These are phyloP conservation scores for Lepidonotus clava DNA, from an alignment of 2,888 invertebrate species.

Conservation along the genomic window DNA sequence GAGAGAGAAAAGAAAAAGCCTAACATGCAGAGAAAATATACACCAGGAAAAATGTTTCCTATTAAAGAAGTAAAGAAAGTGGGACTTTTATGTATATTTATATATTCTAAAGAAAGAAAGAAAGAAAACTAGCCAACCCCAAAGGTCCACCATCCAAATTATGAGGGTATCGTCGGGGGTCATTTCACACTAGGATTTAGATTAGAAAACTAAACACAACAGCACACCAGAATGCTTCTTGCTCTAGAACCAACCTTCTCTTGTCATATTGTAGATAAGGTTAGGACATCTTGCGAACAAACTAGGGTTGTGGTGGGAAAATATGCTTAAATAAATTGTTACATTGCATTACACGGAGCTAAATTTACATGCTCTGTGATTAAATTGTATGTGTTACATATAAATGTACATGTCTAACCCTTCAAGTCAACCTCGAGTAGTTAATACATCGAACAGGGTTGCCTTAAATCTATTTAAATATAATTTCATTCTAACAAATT, in stretches of 20 bases:
- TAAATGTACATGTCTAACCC: constrained; percentile 47
- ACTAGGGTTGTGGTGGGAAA: constrained; percentile 17
- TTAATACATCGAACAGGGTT: constrained; percentile 41
- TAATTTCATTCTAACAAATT: not conserved
- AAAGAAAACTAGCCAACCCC: not conserved
- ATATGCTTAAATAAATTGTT: constrained; percentile 27
- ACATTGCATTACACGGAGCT: constrained; percentile 41
- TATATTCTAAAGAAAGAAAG: not conserved
- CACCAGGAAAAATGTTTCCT: constrained; percentile 4
- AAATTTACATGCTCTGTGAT: constrained; percentile 33
- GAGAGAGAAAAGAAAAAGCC: not conserved
- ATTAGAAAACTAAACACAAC: constrained; percentile 37
- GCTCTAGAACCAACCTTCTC: constrained; percentile 52
- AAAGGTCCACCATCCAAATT: constrained; percentile 28
- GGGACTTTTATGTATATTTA: constrained; percentile 29
- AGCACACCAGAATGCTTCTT: constrained; percentile 51
- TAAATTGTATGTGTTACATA: constrained; percentile 50
- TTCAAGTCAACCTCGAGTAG: not conserved
- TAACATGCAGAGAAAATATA: constrained; percentile 26
- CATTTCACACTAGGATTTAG: constrained; percentile 43
- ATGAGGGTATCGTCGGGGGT: constrained; percentile 39
- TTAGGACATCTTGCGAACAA: constrained; percentile 45
- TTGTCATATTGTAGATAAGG: constrained; percentile 47
- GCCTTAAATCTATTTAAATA: constrained; percentile 36
- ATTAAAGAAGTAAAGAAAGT: constrained; percentile 31